Conservation (phyloP, 2,797 vertebrate genomes). For the Spinus olivaceus region DNA sequence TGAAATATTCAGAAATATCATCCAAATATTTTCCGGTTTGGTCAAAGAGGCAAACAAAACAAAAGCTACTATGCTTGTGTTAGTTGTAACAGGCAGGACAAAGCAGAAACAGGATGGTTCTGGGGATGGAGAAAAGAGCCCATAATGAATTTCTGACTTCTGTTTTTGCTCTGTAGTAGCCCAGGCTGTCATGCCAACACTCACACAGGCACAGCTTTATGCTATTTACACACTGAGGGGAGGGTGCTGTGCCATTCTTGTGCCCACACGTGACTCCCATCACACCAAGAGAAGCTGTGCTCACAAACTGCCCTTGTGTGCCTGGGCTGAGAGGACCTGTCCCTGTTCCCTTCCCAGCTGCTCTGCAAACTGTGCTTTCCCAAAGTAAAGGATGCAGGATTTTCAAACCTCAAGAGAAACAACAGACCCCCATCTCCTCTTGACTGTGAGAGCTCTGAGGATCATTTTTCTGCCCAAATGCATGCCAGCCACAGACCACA, state of each 20-base stretch:
- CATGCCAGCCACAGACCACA: background rate
- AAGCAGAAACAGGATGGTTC: background rate
- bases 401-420: background rate
- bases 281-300: background rate
- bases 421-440: background rate
- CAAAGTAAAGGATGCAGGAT: background rate
- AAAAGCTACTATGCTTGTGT: background rate
- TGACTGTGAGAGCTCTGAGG: background rate
- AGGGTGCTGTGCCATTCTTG: background rate
- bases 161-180: conserved; percentile 24
- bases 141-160: conserved; percentile 40
- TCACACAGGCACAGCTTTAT: conserved; percentile 59
- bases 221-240: conserved; percentile 15
- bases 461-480: background rate
- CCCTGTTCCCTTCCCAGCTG: background rate
- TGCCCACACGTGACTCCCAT: conserved; percentile 47
- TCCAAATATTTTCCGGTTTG: background rate
- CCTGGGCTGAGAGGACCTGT: background rate
- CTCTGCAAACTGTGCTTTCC: background rate
- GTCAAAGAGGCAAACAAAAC: background rate
- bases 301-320: conserved; percentile 27
- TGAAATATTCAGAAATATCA: background rate
- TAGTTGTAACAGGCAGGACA: background rate
- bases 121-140: conserved; percentile 17
- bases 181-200: conserved; percentile 4